Percentiles rank a stretch among this genome's conserved stretches.
Conservation (phyloP, 1,140 invertebrate species). For the Cydia splendana region DNA sequence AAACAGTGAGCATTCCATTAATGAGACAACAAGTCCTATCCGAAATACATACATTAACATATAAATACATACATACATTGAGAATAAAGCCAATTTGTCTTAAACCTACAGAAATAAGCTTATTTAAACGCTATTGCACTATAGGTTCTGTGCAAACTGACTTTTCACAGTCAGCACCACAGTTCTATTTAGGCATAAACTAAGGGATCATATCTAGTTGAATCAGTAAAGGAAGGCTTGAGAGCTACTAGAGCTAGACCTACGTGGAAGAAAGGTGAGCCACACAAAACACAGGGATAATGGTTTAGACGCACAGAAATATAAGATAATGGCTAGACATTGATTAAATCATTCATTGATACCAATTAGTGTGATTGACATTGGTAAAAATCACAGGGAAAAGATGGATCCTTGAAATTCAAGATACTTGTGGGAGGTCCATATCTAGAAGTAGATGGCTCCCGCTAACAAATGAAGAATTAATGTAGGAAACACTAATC, state of each 20-base stretch:
- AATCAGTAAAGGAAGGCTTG: slow-evolving; percentile 21
- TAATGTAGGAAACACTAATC: too few species aligned
- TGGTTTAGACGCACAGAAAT: not conserved
- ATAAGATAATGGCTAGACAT: not conserved
- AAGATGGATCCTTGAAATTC: not conserved
- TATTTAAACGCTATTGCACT: too few species aligned
- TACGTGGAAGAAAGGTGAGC: slow-evolving; percentile 62
- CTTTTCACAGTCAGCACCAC: not conserved
- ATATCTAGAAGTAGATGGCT: too few species aligned
- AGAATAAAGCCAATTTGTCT: too few species aligned
- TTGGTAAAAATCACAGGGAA: not conserved
- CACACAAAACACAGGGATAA: slow-evolving; percentile 44
- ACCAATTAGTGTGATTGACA: not conserved
- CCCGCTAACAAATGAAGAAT: too few species aligned
- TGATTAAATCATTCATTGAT: slow-evolving; percentile 9
- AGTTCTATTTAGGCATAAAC: not conserved
- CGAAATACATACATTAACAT: not conserved
- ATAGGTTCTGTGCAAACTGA: not conserved
- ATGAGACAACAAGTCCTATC: not conserved
- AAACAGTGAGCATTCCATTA: slow-evolving; percentile 19
- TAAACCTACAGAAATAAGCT: too few species aligned
- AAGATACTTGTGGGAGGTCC: not conserved
- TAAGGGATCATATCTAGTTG: not conserved
- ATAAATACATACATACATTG: not conserved
- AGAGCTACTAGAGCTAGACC: slow-evolving; percentile 36